Evolutionary conservation across 2,113 vertebrate genomes (phyloP).

Genomic region (Ursus arctos): DNA sequence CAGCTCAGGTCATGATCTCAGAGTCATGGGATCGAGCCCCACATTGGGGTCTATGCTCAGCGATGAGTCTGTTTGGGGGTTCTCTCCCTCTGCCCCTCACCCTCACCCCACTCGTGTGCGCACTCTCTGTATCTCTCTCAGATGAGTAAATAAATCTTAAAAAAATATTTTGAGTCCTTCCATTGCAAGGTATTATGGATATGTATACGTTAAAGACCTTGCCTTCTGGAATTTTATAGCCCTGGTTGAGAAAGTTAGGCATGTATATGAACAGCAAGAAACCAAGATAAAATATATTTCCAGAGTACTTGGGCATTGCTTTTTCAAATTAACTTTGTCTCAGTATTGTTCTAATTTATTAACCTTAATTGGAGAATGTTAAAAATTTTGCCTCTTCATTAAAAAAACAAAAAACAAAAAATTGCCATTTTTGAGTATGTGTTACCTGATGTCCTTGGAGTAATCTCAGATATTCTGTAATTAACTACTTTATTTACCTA

Average conservation of each 20-base stretch:
- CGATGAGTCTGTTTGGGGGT: not conserved
- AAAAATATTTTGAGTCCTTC: constrained; percentile 5
- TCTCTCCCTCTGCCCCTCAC: not conserved
- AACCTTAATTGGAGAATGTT: constrained; percentile 50
- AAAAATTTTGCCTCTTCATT: constrained; percentile 64
- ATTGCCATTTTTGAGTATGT: not conserved
- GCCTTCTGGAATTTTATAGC: not conserved
- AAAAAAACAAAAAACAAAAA: not conserved
- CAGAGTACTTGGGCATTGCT: constrained; percentile 18
- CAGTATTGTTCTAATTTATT: constrained; percentile 52
- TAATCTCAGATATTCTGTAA: constrained; percentile 73
- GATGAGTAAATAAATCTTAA: not conserved
- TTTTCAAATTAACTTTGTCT: constrained; percentile 45
- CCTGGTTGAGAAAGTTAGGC: not conserved
- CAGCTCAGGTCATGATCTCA: not conserved
- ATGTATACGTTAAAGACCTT: constrained; percentile 7
- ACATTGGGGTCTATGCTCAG: not conserved
- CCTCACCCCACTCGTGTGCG: not conserved
- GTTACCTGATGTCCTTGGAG: constrained; percentile 75
- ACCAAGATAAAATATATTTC: constrained; percentile 14
- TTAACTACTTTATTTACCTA: constrained; percentile 69
- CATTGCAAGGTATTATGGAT: constrained; percentile 6
- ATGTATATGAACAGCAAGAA: constrained; percentile 4
- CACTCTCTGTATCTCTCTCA: not conserved
- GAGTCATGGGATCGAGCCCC: not conserved